A percentile compares a stretch with the other conserved stretches of the same genome.
Conservation (phyloP, 2,113 vertebrate species). For the Dipodomys stephensi region DNA sequence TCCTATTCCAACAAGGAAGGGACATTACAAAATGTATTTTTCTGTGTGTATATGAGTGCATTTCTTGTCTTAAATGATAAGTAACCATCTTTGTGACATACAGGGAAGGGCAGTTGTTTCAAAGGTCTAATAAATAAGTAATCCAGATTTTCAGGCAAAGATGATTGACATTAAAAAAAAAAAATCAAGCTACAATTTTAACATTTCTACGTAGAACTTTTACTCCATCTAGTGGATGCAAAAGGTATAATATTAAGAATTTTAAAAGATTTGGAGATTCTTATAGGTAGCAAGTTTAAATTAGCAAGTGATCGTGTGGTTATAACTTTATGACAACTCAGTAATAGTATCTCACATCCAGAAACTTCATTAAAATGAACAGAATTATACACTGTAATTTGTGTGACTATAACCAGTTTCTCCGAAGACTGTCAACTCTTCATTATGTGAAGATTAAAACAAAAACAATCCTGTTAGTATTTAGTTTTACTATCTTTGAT, state of each 20-base stretch:
- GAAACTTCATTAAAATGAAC: constrained; percentile 18
- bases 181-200: constrained; percentile 50
- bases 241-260: constrained; percentile 62
- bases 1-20: neutral
- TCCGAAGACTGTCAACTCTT: constrained; percentile 41
- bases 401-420: neutral
- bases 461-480: neutral
- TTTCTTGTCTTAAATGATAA: neutral
- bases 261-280: constrained; percentile 58
- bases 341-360: neutral
- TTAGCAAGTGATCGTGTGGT: neutral
- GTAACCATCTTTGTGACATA: neutral
- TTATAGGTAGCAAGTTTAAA: neutral
- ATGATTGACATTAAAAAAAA: neutral
- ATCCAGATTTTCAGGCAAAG: constrained; percentile 43
- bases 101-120: neutral
- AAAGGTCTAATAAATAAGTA: constrained; percentile 11
- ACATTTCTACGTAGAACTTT: constrained; percentile 48
- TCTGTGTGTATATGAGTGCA: neutral
- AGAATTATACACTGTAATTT: constrained; percentile 16
- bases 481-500: neutral
- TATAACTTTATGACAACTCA: constrained; percentile 4
- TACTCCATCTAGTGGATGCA: constrained; percentile 85
- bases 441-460: neutral
- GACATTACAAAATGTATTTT: neutral